These are phyloP conservation scores for Neolamprologus multifasciatus DNA, from an alignment of 2,797 vertebrate genomes.

Conservation along the genomic window DNA sequence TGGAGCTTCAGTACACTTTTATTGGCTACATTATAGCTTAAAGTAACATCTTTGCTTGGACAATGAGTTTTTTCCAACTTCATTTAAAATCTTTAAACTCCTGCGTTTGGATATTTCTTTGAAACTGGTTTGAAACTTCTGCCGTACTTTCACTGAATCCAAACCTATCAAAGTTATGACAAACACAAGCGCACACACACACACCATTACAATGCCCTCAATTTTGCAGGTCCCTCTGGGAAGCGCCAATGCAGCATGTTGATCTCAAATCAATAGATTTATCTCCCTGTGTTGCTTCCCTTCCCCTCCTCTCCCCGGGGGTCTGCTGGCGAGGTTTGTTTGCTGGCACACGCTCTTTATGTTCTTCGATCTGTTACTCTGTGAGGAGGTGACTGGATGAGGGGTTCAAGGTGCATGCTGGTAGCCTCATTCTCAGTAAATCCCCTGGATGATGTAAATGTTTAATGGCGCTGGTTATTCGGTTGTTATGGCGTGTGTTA, in stretches of 20 bases:
- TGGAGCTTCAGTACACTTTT: neutral
- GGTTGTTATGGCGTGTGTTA: constrained; percentile 54
- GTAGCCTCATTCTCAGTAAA: constrained; percentile 20
- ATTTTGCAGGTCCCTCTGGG: constrained; percentile 25
- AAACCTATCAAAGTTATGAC: neutral
- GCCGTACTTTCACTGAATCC: neutral
- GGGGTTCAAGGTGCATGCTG: constrained; percentile 37
- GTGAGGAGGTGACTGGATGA: constrained; percentile 42
- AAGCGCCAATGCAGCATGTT: constrained; percentile 59
- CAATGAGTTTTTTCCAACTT: neutral
- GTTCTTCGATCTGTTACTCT: constrained; percentile 70
- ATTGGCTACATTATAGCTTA: neutral
- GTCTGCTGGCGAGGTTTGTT: constrained; percentile 58
- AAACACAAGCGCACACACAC: neutral
- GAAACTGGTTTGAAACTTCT: neutral
- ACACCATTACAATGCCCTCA: constrained; percentile 1
- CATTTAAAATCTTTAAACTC: neutral
- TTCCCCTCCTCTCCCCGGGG: constrained; percentile 48
- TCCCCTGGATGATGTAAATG: constrained; percentile 58
- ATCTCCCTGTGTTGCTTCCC: constrained; percentile 42
- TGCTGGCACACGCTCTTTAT: constrained; percentile 58
- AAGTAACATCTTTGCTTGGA: neutral
- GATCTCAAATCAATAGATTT: constrained; percentile 76
- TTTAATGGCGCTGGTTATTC: constrained; percentile 73
- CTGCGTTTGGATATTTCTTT: neutral